Conservation (phyloP, 64 coral and sea anemone genomes). For the Actinia equina region DNA sequence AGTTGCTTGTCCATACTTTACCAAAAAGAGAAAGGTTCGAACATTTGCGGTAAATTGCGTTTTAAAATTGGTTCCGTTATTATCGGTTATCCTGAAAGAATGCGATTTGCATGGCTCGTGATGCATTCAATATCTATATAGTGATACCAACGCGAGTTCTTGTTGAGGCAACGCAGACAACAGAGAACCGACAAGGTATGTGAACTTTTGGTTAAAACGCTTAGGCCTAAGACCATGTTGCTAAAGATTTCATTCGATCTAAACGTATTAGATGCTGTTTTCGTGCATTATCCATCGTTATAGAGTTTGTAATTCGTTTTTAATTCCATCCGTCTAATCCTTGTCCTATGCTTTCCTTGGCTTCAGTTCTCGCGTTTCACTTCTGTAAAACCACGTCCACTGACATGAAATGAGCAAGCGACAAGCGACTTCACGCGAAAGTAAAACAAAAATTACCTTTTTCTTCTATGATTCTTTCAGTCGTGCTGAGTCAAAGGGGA, state of each 20-base stretch:
- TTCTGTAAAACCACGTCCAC: neutral
- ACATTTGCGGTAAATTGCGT: neutral
- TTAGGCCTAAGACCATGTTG: slow-evolving; percentile 14
- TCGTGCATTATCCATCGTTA: slow-evolving; percentile 22
- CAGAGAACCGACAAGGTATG: neutral
- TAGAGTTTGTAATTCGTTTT: slow-evolving; percentile 19
- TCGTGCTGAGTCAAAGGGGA: neutral
- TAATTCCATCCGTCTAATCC: slow-evolving; percentile 25
- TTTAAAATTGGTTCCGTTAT: neutral
- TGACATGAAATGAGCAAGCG: neutral
- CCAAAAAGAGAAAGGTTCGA: neutral
- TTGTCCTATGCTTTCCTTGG: neutral
- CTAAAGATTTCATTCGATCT: neutral
- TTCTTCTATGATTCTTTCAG: neutral
- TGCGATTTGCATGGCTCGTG: neutral
- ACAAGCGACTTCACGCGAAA: neutral
- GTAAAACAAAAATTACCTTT: neutral
- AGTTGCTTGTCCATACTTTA: neutral
- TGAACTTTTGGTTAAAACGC: slow-evolving; percentile 22
- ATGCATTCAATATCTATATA: neutral
- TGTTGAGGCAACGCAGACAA: neutral
- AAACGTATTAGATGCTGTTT: slow-evolving; percentile 26
- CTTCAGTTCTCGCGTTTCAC: neutral
- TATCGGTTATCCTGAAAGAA: neutral
- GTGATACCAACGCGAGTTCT: neutral